Conservation (phyloP, 2,888 invertebrate species). For the Apamea sordens region DNA sequence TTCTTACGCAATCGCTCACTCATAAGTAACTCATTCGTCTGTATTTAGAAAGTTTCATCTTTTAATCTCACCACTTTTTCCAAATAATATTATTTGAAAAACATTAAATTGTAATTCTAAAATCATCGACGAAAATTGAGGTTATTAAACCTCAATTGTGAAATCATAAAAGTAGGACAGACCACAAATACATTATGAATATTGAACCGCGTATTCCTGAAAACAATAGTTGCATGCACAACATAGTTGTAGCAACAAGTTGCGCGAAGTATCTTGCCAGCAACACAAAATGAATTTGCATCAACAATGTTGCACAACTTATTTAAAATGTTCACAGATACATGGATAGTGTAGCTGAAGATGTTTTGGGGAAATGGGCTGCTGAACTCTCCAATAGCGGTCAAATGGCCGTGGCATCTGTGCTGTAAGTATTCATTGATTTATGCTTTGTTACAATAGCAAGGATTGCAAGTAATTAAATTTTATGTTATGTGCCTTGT, state of each 20-base stretch:
- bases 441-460: background rate
- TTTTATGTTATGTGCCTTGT: too few relatives aligned
- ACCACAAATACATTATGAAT: background rate
- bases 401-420: constrained; percentile 64
- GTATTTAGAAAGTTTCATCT: background rate
- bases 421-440: constrained; percentile 74
- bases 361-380: constrained; percentile 77
- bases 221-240: too few relatives aligned
- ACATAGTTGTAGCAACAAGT: background rate
- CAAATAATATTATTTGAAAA: background rate
- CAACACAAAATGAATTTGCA: background rate
- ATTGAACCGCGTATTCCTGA: background rate
- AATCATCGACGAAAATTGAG: background rate
- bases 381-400: constrained; percentile 60
- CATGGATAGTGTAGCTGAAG: constrained; percentile 82
- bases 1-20: too few relatives aligned
- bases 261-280: background rate
- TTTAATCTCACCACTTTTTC: background rate
- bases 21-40: too few relatives aligned
- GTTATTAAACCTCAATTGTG: background rate
- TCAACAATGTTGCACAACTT: background rate
- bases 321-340: constrained; percentile 74
- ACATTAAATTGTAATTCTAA: background rate
- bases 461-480: too few relatives aligned
- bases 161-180: background rate